Evolutionary conservation across 2,888 invertebrate genomes (phyloP).

Genomic region (Mythimna loreyi): DNA sequence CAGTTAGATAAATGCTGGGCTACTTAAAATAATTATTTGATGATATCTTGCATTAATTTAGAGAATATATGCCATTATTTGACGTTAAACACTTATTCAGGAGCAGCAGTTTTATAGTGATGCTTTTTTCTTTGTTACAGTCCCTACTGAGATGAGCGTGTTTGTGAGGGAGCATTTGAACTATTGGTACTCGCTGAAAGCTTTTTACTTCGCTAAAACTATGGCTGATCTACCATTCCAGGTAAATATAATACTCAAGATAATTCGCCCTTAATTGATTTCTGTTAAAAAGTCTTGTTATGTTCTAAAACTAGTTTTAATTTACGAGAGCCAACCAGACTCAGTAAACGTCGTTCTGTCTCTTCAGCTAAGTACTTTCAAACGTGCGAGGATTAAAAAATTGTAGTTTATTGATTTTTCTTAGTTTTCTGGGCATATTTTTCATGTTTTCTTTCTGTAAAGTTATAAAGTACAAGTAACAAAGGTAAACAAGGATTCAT

Average conservation of each 20-base stretch:
- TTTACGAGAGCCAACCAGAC: not conserved
- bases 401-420: no score
- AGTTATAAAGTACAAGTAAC: no score
- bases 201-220: slow-evolving; percentile 99
- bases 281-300: not conserved
- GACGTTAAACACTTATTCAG: not conserved
- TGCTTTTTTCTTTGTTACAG: slow-evolving; percentile 89
- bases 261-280: not conserved
- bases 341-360: not conserved
- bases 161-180: slow-evolving; percentile 98
- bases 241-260: slow-evolving; percentile 89
- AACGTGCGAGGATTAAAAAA: no score
- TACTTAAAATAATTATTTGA: not conserved
- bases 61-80: not conserved
- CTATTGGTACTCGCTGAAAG: slow-evolving; percentile 99
- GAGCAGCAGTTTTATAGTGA: no score
- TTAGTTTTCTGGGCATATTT: no score
- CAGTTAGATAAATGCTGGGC: no score
- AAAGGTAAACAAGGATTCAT: no score
- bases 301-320: not conserved
- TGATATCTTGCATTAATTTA: not conserved
- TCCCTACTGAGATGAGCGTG: slow-evolving; percentile 98
- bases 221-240: slow-evolving; percentile 99
- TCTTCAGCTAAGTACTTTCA: no score
- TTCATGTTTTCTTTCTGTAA: no score